These are phyloP conservation scores for Dendropsophus ebraccatus DNA, from an alignment of 2,113 vertebrate genomes.

Conservation along the genomic window DNA sequence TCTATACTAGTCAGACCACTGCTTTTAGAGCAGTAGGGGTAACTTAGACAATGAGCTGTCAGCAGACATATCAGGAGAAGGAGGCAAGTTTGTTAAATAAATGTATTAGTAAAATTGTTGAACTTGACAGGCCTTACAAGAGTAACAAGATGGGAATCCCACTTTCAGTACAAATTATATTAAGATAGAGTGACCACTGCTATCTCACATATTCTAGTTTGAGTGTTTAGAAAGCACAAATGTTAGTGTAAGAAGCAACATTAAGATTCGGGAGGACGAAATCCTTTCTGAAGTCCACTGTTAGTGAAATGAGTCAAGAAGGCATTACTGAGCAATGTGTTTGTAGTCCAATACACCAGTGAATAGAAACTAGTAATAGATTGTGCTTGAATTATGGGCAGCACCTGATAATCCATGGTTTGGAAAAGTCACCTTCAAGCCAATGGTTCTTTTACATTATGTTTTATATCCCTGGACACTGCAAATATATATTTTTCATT, in stretches of 20 bases:
- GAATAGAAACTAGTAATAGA: slow-evolving; percentile 31
- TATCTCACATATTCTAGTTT: not conserved
- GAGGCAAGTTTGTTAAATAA: no score
- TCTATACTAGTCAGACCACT: no score
- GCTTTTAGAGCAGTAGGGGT: no score
- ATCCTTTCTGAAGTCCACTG: not conserved
- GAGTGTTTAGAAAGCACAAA: not conserved
- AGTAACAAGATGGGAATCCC: no score
- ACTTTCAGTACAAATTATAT: no score
- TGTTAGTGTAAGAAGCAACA: not conserved
- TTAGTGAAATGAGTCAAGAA: slow-evolving; percentile 12
- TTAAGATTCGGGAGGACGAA: not conserved
- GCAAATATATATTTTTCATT: slow-evolving; percentile 57
- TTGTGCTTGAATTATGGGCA: slow-evolving; percentile 30
- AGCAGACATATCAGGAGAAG: no score
- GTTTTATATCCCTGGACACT: slow-evolving; percentile 52
- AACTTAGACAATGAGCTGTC: no score
- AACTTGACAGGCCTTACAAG: no score
- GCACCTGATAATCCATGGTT: slow-evolving; percentile 51
- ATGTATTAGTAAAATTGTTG: no score
- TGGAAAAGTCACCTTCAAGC: slow-evolving; percentile 59
- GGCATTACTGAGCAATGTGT: slow-evolving; percentile 1
- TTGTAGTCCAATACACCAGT: slow-evolving; percentile 37
- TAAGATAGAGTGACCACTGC: no score
- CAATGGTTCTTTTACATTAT: slow-evolving; percentile 41